phyloP scores from a whole-genome alignment of 2,797 vertebrate genomes.

The Typhlichthys eigenmanni region DNA sequence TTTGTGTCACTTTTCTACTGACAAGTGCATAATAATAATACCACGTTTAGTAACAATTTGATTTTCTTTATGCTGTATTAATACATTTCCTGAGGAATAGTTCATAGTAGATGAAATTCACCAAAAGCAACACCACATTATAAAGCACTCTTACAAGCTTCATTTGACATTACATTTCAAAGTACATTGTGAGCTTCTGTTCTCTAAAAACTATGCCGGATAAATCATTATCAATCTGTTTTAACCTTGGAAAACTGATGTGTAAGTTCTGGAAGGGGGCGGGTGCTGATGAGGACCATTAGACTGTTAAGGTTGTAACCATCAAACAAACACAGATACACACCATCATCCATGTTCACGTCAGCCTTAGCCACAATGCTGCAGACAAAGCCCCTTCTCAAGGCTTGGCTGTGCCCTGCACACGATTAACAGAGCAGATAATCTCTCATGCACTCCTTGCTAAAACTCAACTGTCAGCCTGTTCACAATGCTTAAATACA shows the following conservation, averaged over 20 bases:
- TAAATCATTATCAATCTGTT: constrained; percentile 50
- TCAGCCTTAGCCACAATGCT: constrained; percentile 57
- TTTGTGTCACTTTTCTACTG: not conserved
- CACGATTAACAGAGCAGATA: constrained; percentile 59
- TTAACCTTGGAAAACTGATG: constrained; percentile 73
- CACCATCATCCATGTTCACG: constrained; percentile 27
- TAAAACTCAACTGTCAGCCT: constrained; percentile 53
- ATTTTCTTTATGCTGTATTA: not conserved
- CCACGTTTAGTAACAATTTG: too few species aligned
- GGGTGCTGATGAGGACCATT: constrained; percentile 44
- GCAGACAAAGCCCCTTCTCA: constrained; percentile 52
- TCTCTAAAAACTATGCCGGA: constrained; percentile 16
- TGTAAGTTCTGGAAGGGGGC: constrained; percentile 52
- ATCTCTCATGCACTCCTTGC: constrained; percentile 39
- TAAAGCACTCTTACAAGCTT: not conserved
- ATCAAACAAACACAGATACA: constrained; percentile 54
- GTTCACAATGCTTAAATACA: constrained; percentile 36
- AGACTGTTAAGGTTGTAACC: constrained; percentile 46
- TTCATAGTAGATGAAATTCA: not conserved
- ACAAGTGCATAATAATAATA: constrained; percentile 8
- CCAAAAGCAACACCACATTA: constrained; percentile 1
- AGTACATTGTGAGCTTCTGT: too few species aligned
- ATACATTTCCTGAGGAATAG: not conserved
- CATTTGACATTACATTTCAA: not conserved
- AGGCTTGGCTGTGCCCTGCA: constrained; percentile 38